phyloP scores from a whole-genome alignment of 2,888 invertebrate genomes.

The Plebejus argus region DNA sequence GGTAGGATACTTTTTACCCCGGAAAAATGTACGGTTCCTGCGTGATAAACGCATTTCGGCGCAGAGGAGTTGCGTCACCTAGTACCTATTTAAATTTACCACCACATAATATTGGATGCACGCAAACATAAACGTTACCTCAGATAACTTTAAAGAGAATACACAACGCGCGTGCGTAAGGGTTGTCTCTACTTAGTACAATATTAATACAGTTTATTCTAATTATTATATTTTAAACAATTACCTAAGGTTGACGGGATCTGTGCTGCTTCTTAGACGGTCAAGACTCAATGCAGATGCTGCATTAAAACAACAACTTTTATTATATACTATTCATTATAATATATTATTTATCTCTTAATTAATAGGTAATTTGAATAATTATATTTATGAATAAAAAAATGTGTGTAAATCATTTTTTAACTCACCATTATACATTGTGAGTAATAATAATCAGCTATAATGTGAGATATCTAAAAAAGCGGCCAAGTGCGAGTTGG shows the following conservation, averaged over 20 bases:
- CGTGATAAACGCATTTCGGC: too few relatives aligned
- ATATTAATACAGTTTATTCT: neutral
- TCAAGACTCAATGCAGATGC: neutral
- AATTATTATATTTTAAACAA: neutral
- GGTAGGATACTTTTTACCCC: too few relatives aligned
- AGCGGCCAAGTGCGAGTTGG: too few relatives aligned
- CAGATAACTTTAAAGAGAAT: too few relatives aligned
- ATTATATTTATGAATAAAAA: neutral
- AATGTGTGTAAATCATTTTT: neutral
- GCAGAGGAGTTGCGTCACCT: too few relatives aligned
- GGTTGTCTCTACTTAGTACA: too few relatives aligned
- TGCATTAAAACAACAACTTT: neutral
- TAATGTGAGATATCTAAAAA: too few relatives aligned
- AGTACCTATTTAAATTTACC: too few relatives aligned
- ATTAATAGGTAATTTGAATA: slow-evolving; percentile 2
- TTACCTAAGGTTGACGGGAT: neutral
- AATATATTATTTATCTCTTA: neutral
- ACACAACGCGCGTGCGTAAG: too few relatives aligned
- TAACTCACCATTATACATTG: neutral
- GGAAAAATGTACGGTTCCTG: too few relatives aligned
- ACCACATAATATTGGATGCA: too few relatives aligned
- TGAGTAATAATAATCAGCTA: neutral
- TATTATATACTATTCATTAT: neutral
- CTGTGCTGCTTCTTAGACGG: neutral
- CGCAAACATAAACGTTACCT: too few relatives aligned